Evolutionary conservation across 30 jellyfish, hydroid and myxozoan genomes (phyloP).

Genomic region (Sanderia malayensis): DNA sequence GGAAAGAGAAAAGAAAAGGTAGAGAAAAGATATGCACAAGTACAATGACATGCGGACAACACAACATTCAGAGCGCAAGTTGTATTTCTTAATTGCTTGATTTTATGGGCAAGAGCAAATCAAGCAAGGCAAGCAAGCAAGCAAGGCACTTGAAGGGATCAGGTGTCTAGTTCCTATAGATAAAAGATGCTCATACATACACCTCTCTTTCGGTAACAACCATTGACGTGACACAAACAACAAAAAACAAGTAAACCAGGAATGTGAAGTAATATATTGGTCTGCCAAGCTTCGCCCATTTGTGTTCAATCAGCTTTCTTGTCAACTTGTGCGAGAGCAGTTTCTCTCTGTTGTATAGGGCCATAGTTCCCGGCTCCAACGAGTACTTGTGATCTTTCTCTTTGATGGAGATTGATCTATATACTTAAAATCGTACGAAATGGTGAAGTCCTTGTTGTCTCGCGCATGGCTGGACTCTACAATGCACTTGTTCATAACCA

Average conservation of each 20-base stretch:
- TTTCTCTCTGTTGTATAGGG: slow-evolving; percentile 53
- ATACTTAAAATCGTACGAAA: slow-evolving; percentile 69
- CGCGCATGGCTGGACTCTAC: slow-evolving; percentile 53
- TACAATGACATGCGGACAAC: too few relatives aligned
- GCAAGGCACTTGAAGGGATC: too few relatives aligned
- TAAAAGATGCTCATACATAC: slow-evolving; percentile 23
- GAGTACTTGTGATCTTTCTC: not conserved
- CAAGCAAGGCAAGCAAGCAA: too few relatives aligned
- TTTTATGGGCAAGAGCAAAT: too few relatives aligned
- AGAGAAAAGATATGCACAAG: too few relatives aligned
- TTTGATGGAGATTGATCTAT: slow-evolving; percentile 55
- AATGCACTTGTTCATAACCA: slow-evolving; percentile 68
- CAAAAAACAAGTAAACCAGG: slow-evolving; percentile 44
- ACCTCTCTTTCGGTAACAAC: slow-evolving; percentile 75
- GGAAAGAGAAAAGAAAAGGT: too few relatives aligned
- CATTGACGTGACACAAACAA: slow-evolving; percentile 69
- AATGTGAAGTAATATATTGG: slow-evolving; percentile 55
- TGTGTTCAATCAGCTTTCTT: slow-evolving; percentile 57
- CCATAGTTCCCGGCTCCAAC: slow-evolving; percentile 80
- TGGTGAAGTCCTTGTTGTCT: slow-evolving; percentile 39
- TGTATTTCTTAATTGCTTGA: too few relatives aligned
- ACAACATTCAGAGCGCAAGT: too few relatives aligned
- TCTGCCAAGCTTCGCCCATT: slow-evolving; percentile 82
- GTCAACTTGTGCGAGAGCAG: slow-evolving; percentile 75
- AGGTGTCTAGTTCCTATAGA: not conserved